These are phyloP conservation scores for Potorous gilbertii DNA, from an alignment of 2,797 vertebrate genomes.

Conservation along the genomic window DNA sequence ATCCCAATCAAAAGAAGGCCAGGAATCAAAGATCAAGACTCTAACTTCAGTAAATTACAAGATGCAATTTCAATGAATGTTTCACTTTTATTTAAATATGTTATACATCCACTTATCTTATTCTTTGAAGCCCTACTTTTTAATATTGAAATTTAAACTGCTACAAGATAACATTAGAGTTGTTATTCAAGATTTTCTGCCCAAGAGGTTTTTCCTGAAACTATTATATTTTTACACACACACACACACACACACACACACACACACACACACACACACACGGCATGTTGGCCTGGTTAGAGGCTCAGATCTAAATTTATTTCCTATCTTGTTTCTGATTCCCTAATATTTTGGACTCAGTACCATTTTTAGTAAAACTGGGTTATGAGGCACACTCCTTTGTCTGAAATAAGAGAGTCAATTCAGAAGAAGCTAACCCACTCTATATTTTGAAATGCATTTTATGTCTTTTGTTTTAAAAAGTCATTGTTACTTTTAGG, in stretches of 20 bases:
- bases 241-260: no score
- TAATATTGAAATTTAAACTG: conserved; percentile 45
- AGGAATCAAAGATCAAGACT: conserved; percentile 43
- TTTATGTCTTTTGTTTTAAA: no score
- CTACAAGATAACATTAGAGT: neutral
- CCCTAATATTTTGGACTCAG: neutral
- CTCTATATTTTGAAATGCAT: no score
- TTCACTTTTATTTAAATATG: conserved; percentile 46
- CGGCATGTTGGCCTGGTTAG: conserved; percentile 9
- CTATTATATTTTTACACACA: neutral
- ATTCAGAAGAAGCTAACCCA: no score
- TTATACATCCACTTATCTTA: conserved; percentile 18
- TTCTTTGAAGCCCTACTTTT: conserved; percentile 26
- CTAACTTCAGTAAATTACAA: conserved; percentile 41
- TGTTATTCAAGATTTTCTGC: conserved; percentile 16
- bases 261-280: neutral
- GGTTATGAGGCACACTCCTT: no score
- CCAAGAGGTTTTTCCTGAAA: conserved; percentile 42
- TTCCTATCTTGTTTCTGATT: conserved; percentile 6
- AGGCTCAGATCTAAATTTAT: conserved; percentile 45
- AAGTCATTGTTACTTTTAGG: no score
- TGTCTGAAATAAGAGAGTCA: no score
- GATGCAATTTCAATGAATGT: conserved; percentile 7
- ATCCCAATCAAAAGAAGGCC: conserved; percentile 48
- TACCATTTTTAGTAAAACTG: no score